Conservation (phyloP, 1,140 invertebrate genomes). For the Rhopalosiphum maidis region DNA sequence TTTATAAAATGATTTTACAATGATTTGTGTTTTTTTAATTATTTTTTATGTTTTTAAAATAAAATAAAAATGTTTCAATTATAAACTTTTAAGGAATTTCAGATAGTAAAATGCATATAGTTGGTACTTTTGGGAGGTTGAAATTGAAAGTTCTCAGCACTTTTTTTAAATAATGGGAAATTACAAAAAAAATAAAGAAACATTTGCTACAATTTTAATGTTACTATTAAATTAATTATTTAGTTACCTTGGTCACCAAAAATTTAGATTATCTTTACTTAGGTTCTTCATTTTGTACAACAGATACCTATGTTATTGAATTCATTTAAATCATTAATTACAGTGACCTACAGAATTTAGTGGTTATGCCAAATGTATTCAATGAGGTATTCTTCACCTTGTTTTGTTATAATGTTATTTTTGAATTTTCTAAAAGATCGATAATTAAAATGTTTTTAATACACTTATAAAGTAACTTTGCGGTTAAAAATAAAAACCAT, state of each 20-base stretch:
- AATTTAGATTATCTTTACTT: not conserved
- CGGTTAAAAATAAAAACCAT: too few species aligned
- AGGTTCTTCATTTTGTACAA: not conserved
- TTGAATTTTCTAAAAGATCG: too few species aligned
- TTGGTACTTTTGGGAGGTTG: not conserved
- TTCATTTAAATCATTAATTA: not conserved
- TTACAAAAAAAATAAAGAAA: too few species aligned
- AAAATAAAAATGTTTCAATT: not conserved
- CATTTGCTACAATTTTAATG: too few species aligned
- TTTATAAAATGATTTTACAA: not conserved
- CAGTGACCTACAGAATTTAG: not conserved
- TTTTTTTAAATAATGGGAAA: too few species aligned
- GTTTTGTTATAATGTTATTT: too few species aligned
- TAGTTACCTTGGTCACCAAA: not conserved
- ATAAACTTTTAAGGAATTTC: not conserved
- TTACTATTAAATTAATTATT: too few species aligned
- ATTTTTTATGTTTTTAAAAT: not conserved
- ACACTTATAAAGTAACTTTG: too few species aligned
- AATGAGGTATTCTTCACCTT: not conserved
- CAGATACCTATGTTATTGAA: not conserved
- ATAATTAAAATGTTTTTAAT: too few species aligned
- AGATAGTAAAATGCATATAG: not conserved
- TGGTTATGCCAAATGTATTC: not conserved
- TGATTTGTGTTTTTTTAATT: not conserved
- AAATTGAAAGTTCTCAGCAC: too few species aligned